A percentile compares a stretch with the other conserved stretches of the same genome.
Evolutionary conservation across 2,113 vertebrate genomes (phyloP).

Genomic region (Galemys pyrenaicus): DNA sequence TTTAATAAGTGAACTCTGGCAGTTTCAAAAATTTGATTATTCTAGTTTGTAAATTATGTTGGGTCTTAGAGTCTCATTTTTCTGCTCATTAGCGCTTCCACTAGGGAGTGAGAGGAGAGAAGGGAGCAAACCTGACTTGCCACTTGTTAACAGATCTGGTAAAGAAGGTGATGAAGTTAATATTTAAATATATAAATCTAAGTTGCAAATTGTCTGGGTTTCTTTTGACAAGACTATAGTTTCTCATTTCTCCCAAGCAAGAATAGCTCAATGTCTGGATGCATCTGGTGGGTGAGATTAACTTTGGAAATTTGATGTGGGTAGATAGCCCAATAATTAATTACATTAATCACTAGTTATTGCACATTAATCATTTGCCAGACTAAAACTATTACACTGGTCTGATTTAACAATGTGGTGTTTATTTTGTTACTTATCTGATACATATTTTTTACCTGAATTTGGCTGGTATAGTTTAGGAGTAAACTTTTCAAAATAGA

Average conservation of each 20-base stretch:
- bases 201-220: not conserved
- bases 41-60: not conserved
- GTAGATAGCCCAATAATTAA: not conserved
- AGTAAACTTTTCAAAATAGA: not conserved
- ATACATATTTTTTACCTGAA: not conserved
- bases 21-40: not conserved
- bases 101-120: too few species aligned
- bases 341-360: not conserved
- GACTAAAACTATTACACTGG: not conserved
- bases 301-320: not conserved
- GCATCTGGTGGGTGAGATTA: not conserved
- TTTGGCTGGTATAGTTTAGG: not conserved
- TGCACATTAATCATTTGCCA: not conserved
- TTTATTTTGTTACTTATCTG: conserved; percentile 18
- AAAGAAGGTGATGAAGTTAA: not conserved
- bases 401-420: not conserved
- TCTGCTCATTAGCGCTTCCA: not conserved
- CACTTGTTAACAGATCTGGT: not conserved
- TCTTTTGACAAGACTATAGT: not conserved
- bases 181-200: not conserved
- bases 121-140: not conserved
- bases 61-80: not conserved
- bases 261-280: not conserved
- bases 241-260: not conserved
- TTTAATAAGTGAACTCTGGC: not conserved